A percentile compares a stretch with the other conserved stretches of the same genome.
Conservation (phyloP, 2,113 vertebrate genomes). For the Oceanites oceanicus region DNA sequence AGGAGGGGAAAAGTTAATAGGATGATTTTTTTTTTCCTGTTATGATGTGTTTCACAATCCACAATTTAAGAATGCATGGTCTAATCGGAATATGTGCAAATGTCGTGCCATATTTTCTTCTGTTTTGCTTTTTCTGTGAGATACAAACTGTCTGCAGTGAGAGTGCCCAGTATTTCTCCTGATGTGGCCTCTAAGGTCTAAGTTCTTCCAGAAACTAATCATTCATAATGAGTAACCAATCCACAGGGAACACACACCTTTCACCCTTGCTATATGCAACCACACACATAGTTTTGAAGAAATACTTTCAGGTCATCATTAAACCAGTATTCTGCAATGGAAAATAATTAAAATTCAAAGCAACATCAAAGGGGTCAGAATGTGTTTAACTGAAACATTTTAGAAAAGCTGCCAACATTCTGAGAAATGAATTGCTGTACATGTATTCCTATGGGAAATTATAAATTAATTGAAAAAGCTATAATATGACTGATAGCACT, state of each 20-base stretch:
- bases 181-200: background rate
- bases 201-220: background rate
- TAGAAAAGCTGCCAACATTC: background rate
- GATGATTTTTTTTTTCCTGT: background rate
- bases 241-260: background rate
- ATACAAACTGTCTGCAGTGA: background rate
- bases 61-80: background rate
- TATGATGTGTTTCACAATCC: background rate
- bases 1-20: background rate
- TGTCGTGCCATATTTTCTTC: background rate
- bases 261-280: background rate
- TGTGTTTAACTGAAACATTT: background rate
- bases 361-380: background rate
- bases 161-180: background rate
- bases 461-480: conserved; percentile 16
- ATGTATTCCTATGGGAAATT: background rate
- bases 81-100: background rate
- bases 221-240: background rate
- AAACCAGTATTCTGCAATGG: background rate
- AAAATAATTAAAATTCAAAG: conserved; percentile 28
- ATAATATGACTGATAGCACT: background rate
- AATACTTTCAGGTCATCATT: background rate
- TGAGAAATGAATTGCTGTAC: background rate
- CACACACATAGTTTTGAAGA: background rate
- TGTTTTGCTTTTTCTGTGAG: background rate